Evolutionary conservation across 2,113 vertebrate genomes (phyloP).

Genomic region (Odontesthes bonariensis): DNA sequence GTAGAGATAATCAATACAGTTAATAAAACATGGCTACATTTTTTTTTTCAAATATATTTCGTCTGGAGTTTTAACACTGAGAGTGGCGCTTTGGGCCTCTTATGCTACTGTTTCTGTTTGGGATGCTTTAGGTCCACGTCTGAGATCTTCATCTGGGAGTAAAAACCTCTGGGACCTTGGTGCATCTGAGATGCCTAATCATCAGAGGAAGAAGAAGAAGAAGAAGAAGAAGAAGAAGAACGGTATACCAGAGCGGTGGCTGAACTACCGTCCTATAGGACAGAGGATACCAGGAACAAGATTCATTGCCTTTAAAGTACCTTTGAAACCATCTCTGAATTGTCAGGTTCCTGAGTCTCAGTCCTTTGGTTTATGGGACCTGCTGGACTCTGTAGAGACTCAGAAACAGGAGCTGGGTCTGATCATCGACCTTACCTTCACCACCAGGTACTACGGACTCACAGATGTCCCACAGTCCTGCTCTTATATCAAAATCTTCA

Average conservation of each 20-base stretch:
- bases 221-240: neutral
- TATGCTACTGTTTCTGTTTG: neutral
- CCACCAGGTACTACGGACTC: slow-evolving; percentile 19
- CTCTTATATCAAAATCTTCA: slow-evolving; percentile 31
- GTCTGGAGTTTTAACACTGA: neutral
- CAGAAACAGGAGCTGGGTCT: slow-evolving; percentile 36
- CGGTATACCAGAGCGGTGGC: slow-evolving; percentile 7
- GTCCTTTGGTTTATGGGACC: slow-evolving; percentile 21
- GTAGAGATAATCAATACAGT: neutral
- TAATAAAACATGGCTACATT: neutral
- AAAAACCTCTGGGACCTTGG: neutral
- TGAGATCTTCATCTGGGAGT: neutral
- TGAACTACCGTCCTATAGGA: slow-evolving; percentile 33
- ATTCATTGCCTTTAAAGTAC: slow-evolving; percentile 36
- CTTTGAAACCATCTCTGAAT: slow-evolving; percentile 15
- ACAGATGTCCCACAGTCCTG: slow-evolving; percentile 12
- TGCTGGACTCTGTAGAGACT: slow-evolving; percentile 16
- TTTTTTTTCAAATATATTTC: neutral
- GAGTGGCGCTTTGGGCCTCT: neutral
- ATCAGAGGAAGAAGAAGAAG: neutral
- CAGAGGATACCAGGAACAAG: slow-evolving; percentile 26
- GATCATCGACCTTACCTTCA: slow-evolving; percentile 48
- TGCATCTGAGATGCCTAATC: neutral
- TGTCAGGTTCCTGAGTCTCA: neutral
- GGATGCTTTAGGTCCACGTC: neutral